Evolutionary conservation across 2,888 invertebrate species (phyloP), one percentile per base, ranked within the genome.

Genomic region (Melangyna quadrimaculata): DNA sequence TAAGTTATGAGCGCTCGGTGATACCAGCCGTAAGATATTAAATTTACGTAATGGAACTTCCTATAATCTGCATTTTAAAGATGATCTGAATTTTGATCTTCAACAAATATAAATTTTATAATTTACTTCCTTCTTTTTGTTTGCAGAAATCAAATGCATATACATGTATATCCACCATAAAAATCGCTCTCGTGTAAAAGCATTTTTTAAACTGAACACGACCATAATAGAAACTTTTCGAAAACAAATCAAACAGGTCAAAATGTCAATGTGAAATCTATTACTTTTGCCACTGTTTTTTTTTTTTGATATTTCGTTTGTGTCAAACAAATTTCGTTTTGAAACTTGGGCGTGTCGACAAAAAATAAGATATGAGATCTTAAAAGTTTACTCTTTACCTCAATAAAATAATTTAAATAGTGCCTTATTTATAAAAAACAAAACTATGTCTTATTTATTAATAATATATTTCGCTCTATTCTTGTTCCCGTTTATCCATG

Each of bases 341-440:
- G 32, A 67, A 65, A 14, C 35, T 78, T 81, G 86, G 86, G 86
- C 77, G 86, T 86, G 86, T 86, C 86, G 35, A 67, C 57, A 40
- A 65, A 37, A 59, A 55, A 70, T 12, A 9, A 59, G 51, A 72
- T 2, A 78, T 69, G 72, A 40, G 3, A 27, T 73, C 29, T 55
- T 86, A 48, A 81, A 69, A 48, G 19, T 45, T 51, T 61, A 55
- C 4, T 69, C 12, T 70, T 69, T 59, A 53, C 19, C 55, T 48
- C n/a, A 32, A 65, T 57, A 53, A 22, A 35, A 27, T 63, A 40
- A 61, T 9, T 59, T 40, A 57, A 57, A 70, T n/a, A 69, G 81
- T 80, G 77, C 72, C 67, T 86, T 86, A 61, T 8, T 67, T 27
- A 10, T 32, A 61, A 65, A 72, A 10, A 72, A 10, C 59, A 61